A percentile compares a stretch with the other conserved stretches of the same genome.
These are phyloP conservation scores for Camponotus fellah DNA, from an alignment of 2,888 invertebrate species.

Conservation along the genomic window DNA sequence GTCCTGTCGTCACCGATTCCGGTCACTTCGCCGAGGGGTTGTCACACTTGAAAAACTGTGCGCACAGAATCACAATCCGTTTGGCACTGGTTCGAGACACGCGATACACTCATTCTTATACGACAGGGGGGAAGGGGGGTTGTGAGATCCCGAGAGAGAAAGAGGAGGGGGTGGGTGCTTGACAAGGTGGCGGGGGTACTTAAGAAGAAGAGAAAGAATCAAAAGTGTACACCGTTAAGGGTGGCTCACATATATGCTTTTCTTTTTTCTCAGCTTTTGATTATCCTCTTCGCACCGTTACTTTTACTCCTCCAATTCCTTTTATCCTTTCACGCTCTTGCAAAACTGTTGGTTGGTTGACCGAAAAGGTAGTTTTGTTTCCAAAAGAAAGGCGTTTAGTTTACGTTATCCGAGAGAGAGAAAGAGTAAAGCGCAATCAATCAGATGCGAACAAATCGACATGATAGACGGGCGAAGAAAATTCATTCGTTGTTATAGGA, in stretches of 20 bases:
- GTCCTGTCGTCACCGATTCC: conserved; percentile 31
- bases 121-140: conserved; percentile 70
- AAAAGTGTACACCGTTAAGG: conserved; percentile 67
- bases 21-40: conserved; percentile 35
- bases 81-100: conserved; percentile 83
- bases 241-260: conserved; percentile 61
- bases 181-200: conserved; percentile 73
- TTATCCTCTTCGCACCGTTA: conserved; percentile 49
- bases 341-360: conserved; percentile 14
- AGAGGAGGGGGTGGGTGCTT: conserved; percentile 63
- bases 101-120: conserved; percentile 85
- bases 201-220: conserved; percentile 63
- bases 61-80: conserved; percentile 82
- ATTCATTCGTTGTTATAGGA: conserved; percentile 80
- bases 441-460: conserved; percentile 65
- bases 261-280: conserved; percentile 52
- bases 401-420: conserved; percentile 69
- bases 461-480: conserved; percentile 27
- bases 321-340: conserved; percentile 51
- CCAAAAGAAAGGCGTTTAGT: conserved; percentile 83
- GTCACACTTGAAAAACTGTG: conserved; percentile 73
- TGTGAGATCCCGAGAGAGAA: conserved; percentile 60
- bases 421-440: conserved; percentile 55
- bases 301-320: not conserved
- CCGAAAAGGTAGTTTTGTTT: conserved; percentile 74